These are phyloP conservation scores for Drosophila nannoptera DNA, from an alignment of 1,140 invertebrate genomes.

Conservation along the genomic window DNA sequence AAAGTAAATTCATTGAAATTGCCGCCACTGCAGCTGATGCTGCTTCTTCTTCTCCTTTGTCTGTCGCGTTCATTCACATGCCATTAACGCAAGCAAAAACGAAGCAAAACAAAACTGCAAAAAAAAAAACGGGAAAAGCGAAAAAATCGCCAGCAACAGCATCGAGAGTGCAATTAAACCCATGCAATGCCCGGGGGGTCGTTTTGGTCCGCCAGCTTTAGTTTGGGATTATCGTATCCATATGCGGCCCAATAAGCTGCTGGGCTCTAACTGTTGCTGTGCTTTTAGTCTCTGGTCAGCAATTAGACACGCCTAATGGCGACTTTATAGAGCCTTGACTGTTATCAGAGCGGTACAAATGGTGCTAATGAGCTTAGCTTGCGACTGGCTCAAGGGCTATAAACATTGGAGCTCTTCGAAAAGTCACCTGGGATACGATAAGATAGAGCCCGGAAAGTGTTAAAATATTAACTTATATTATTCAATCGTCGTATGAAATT, in stretches of 20 bases:
- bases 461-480: not conserved
- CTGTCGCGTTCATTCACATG: constrained; percentile 44
- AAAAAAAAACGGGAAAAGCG: not conserved
- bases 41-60: constrained; percentile 18
- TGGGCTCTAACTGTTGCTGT: not conserved
- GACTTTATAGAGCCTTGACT: not conserved
- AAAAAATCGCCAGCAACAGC: constrained; percentile 23
- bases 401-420: not conserved
- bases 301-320: constrained; percentile 31
- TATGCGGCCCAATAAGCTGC: not conserved
- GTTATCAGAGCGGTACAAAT: constrained; percentile 16
- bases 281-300: not conserved
- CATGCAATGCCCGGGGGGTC: constrained; percentile 50
- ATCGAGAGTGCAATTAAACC: constrained; percentile 63
- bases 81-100: constrained; percentile 54
- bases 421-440: not conserved
- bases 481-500: not conserved
- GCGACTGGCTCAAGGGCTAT: not conserved
- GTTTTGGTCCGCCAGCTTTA: constrained; percentile 42
- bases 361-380: not conserved
- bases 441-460: not conserved
- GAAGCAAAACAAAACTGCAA: constrained; percentile 25
- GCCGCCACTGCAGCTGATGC: constrained; percentile 10
- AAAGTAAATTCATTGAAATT: constrained; percentile 49
- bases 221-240: constrained; percentile 3